These are phyloP conservation scores for Erythrocebus patas DNA, from an alignment of 2,113 vertebrate species.

Conservation along the genomic window DNA sequence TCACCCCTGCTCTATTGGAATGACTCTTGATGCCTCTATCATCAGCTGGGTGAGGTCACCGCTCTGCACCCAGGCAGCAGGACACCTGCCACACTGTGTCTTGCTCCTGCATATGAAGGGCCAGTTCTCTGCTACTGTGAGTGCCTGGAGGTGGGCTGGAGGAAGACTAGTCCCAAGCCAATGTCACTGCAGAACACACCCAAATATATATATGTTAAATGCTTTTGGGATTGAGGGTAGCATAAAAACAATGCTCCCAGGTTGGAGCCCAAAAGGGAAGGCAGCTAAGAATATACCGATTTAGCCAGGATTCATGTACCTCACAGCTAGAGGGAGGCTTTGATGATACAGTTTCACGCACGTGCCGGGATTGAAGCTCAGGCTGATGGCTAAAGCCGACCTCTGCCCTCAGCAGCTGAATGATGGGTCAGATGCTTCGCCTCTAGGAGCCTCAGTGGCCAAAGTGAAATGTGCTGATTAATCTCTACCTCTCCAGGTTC, in stretches of 20 bases:
- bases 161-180: neutral
- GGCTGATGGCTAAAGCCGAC: neutral
- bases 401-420: neutral
- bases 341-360: neutral
- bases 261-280: neutral
- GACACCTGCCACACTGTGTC: rapidly evolving
- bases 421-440: neutral
- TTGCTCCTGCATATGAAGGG: neutral
- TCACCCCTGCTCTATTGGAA: neutral
- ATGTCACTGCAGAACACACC: neutral
- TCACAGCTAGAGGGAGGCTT: neutral
- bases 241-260: neutral
- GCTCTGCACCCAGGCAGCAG: neutral
- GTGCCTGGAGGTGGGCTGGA: neutral
- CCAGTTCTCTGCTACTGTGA: neutral
- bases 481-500: neutral
- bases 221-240: neutral
- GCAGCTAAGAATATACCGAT: neutral
- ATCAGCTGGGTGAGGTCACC: neutral
- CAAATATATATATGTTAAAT: neutral
- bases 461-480: neutral
- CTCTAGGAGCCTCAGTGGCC: neutral
- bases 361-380: neutral
- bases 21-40: neutral
- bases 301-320: neutral